phyloP scores from a whole-genome alignment of 2,113 vertebrate genomes.

The Grus americana region DNA sequence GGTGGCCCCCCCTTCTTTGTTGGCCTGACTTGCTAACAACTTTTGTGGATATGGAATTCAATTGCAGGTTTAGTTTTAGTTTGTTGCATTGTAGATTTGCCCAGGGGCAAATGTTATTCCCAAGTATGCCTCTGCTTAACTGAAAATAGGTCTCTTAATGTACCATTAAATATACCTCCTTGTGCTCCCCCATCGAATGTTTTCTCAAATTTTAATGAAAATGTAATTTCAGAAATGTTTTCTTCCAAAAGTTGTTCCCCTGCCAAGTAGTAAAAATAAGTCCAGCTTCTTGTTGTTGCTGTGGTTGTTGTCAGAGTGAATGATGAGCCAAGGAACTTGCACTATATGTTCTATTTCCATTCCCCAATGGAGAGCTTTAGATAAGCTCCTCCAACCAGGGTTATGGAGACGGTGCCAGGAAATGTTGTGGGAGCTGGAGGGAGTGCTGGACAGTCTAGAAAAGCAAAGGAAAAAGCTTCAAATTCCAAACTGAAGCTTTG shows the following conservation, averaged over 20 bases:
- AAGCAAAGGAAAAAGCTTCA: background rate
- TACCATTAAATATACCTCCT: background rate
- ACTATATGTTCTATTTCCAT: slow-evolving; percentile 58
- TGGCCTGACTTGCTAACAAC: background rate
- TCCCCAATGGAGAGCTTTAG: slow-evolving; percentile 30
- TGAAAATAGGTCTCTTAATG: background rate
- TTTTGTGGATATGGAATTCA: background rate
- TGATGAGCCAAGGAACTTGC: slow-evolving; percentile 46
- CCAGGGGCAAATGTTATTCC: background rate
- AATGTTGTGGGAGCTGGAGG: slow-evolving; percentile 25
- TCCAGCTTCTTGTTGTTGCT: slow-evolving; percentile 35
- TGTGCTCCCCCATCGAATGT: background rate
- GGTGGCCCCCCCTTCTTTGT: background rate
- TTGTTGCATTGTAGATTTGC: background rate
- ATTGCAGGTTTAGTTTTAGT: background rate
- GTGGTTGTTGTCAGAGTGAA: background rate
- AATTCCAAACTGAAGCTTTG: background rate
- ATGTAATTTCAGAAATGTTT: slow-evolving; percentile 14
- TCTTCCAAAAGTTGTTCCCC: background rate
- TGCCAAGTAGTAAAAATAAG: slow-evolving; percentile 48
- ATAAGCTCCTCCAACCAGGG: slow-evolving; percentile 42
- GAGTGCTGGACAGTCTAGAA: background rate
- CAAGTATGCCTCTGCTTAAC: background rate
- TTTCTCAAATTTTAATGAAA: slow-evolving; percentile 36
- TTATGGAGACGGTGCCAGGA: slow-evolving; percentile 15